Conservation (phyloP, 2,888 invertebrate species). For the Scaptomyza cyrtandrae region DNA sequence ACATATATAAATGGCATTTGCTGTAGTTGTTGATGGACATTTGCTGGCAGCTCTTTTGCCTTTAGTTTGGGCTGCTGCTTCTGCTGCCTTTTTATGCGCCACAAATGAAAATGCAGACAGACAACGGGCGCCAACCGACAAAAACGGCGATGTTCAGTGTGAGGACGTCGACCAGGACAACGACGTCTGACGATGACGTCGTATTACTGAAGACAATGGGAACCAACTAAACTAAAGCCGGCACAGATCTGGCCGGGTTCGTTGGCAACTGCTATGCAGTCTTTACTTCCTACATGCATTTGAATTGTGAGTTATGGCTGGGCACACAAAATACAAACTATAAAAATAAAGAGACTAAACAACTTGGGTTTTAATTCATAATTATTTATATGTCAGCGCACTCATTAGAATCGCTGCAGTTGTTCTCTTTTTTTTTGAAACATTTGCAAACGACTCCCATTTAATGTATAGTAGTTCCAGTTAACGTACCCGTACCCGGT, state of each 20-base stretch:
- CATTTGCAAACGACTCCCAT: conserved; percentile 32
- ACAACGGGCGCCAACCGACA: conserved; percentile 74
- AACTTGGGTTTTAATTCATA: conserved; percentile 75
- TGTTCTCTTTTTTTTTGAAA: conserved; percentile 20
- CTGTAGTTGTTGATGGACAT: conserved; percentile 75
- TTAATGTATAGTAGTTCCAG: conserved; percentile 13
- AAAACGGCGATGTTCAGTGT: conserved; percentile 22
- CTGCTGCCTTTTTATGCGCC: conserved; percentile 71
- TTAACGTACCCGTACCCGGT: conserved; percentile 24
- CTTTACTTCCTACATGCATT: conserved; percentile 70
- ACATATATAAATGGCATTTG: conserved; percentile 49
- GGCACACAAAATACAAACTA: conserved; percentile 17
- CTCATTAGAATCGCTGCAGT: conserved; percentile 63
- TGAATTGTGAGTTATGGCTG: conserved; percentile 67
- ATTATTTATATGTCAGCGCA: conserved; percentile 78
- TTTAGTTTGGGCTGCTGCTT: conserved; percentile 38
- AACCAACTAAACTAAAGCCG: conserved; percentile 65
- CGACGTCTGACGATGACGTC: conserved; percentile 75
- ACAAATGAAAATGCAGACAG: conserved; percentile 80
- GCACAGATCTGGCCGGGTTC: conserved; percentile 66
- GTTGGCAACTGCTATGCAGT: conserved; percentile 68
- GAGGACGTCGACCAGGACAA: conserved; percentile 54
- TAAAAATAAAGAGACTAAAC: conserved; percentile 42
- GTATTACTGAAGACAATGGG: conserved; percentile 74
- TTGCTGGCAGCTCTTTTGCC: conserved; percentile 76